Evolutionary conservation across 2,113 vertebrate genomes (phyloP).

Genomic region (Chloroceryle aenea): DNA sequence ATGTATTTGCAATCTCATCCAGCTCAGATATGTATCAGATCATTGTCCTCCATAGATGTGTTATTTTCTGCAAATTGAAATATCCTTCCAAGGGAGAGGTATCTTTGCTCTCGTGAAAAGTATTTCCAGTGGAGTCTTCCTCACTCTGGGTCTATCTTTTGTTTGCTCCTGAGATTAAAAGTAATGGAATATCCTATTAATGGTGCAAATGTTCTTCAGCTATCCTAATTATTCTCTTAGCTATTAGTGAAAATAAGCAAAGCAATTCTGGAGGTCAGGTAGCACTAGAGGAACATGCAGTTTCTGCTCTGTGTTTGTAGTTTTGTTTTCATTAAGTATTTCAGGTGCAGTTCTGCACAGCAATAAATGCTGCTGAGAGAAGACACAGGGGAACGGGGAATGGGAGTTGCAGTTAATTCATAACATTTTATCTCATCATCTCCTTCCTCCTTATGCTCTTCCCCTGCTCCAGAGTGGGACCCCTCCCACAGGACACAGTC

Average conservation of each 20-base stretch:
- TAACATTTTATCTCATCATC: neutral
- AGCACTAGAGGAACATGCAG: neutral
- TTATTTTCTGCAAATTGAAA: neutral
- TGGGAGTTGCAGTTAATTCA: neutral
- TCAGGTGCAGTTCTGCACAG: neutral
- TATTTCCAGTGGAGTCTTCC: neutral
- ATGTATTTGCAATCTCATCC: neutral
- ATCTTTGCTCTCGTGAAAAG: neutral
- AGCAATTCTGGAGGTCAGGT: neutral
- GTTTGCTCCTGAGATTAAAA: neutral
- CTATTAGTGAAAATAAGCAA: neutral
- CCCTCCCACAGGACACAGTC: fast-evolving
- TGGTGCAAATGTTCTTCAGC: neutral
- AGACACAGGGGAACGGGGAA: neutral
- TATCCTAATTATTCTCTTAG: neutral
- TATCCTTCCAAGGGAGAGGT: neutral
- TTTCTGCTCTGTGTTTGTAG: neutral
- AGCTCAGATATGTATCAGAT: neutral
- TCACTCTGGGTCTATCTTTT: neutral
- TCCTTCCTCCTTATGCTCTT: neutral
- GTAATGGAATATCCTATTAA: neutral
- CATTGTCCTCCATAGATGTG: neutral
- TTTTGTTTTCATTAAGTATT: slow-evolving; percentile 21
- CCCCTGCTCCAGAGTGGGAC: neutral
- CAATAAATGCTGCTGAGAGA: neutral